phyloP scores from a whole-genome alignment of 2,113 vertebrate species.

The Diadophis punctatus region DNA sequence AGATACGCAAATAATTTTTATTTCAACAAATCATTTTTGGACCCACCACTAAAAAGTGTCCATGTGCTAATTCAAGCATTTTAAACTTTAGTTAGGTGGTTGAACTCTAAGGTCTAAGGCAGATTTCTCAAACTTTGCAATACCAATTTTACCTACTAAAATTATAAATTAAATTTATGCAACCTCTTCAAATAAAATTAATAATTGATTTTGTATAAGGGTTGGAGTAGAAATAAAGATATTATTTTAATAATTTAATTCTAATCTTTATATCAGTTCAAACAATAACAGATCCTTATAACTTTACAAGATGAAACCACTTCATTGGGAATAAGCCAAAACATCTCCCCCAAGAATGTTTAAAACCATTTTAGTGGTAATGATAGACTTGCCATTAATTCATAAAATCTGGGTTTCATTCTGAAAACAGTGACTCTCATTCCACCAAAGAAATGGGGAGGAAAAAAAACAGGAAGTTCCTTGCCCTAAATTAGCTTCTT shows the following conservation, averaged over 20 bases:
- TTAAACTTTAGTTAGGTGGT: neutral
- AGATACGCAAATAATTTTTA: neutral
- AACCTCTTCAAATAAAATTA: neutral
- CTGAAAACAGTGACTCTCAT: neutral
- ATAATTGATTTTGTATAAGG: neutral
- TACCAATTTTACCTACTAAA: neutral
- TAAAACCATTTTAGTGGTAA: neutral
- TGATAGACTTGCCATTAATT: neutral
- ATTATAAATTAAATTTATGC: neutral
- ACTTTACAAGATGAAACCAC: neutral
- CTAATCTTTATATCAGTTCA: neutral
- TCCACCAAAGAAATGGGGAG: neutral
- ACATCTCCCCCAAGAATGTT: neutral
- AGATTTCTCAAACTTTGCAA: neutral
- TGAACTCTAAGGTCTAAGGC: neutral
- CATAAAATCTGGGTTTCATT: neutral
- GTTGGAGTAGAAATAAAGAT: neutral
- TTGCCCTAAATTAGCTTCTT: neutral
- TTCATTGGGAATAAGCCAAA: neutral
- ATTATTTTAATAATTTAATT: neutral
- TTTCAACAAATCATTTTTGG: neutral
- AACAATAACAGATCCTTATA: neutral
- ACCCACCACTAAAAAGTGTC: neutral
- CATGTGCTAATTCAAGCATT: neutral
- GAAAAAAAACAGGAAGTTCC: neutral